phyloP scores from a whole-genome alignment of 2,113 vertebrate genomes.

The Oncorhynchus keta region DNA sequence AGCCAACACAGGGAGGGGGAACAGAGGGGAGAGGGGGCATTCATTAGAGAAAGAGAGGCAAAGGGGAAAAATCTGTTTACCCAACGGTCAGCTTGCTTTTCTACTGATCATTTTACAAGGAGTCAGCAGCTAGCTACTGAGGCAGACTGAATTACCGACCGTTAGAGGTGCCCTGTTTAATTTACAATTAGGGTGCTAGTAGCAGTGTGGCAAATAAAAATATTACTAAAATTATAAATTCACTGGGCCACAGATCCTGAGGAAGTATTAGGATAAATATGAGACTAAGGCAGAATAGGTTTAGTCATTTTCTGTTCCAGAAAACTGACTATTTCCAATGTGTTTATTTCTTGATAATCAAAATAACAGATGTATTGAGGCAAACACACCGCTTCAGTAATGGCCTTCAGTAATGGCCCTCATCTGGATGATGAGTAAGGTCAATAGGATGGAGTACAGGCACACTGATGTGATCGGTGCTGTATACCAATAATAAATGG shows the following conservation, averaged over 20 bases:
- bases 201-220: neutral
- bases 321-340: neutral
- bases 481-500: constrained; percentile 60
- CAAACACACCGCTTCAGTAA: neutral
- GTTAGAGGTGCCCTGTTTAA: neutral
- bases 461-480: constrained; percentile 37
- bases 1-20: constrained; percentile 39
- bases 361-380: neutral
- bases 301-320: no score
- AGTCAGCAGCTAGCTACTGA: neutral
- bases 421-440: constrained; percentile 1
- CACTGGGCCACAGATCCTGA: no score
- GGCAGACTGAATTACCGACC: neutral
- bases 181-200: neutral
- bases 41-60: constrained; percentile 18
- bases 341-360: neutral
- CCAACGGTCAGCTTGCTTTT: constrained; percentile 23
- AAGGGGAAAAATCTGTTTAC: constrained; percentile 18
- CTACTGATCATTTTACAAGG: constrained; percentile 1
- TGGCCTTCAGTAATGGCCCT: no score
- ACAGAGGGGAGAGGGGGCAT: neutral
- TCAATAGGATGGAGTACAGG: constrained; percentile 12
- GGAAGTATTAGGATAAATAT: no score
- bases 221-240: no score
- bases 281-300: no score